A percentile compares a stretch with the other conserved stretches of the same genome.
These are phyloP conservation scores for Phrynocephalus guinanensis DNA, from an alignment of 2,797 vertebrate genomes.

Conservation along the genomic window DNA sequence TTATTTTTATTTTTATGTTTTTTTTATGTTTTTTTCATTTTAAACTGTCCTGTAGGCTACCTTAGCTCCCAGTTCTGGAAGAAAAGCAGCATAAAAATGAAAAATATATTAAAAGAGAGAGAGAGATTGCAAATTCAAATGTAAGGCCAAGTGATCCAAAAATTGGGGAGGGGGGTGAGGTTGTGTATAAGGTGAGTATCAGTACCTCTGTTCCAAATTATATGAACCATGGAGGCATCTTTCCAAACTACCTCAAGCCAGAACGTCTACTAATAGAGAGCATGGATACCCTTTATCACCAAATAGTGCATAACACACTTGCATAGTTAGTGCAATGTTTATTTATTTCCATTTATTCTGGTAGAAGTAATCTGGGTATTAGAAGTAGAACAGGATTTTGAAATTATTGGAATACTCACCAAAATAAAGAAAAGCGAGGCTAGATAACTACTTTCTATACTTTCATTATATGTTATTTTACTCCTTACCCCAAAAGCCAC, in stretches of 20 bases:
- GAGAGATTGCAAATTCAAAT: background rate
- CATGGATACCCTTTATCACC: background rate
- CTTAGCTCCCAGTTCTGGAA: no score
- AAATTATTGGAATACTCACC: background rate
- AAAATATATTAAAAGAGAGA: background rate
- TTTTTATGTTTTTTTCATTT: no score
- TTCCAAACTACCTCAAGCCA: background rate
- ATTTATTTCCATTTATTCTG: background rate
- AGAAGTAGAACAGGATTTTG: background rate
- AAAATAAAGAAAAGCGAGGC: no score
- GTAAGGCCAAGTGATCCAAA: background rate
- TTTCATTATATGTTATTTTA: no score
- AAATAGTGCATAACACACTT: background rate
- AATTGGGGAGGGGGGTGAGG: no score
- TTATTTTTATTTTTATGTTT: no score
- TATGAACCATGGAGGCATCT: background rate
- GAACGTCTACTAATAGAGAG: no score
- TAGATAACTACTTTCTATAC: no score
- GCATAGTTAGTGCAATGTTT: background rate
- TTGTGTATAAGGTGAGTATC: background rate
- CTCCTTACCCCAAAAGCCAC: no score
- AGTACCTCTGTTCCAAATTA: background rate
- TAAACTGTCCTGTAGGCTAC: no score
- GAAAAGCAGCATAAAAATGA: no score
- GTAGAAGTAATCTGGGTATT: background rate